A percentile compares a stretch with the other conserved stretches of the same genome.
Evolutionary conservation across 2,113 vertebrate genomes (phyloP).

Genomic region (Leuciscus idus): DNA sequence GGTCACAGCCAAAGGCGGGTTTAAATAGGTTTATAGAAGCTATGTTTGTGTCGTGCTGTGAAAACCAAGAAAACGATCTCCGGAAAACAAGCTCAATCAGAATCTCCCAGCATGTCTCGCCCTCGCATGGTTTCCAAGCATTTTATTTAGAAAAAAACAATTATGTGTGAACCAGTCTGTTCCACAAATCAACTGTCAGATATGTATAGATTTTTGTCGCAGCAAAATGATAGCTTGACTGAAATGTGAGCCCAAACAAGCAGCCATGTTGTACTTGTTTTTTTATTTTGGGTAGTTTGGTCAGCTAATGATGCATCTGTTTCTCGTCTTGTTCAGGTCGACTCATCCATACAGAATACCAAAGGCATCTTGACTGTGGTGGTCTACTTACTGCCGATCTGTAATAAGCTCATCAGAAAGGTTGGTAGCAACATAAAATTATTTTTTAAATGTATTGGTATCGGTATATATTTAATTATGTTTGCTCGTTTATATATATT

Average conservation of each 20-base stretch:
- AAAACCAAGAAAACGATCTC: conserved; percentile 5
- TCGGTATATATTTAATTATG: neutral
- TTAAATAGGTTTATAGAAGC: conserved; percentile 16
- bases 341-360: conserved; percentile 87
- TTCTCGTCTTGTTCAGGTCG: conserved; percentile 78
- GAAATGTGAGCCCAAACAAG: neutral
- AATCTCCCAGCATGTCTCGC: conserved; percentile 8
- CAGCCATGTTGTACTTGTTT: conserved; percentile 4
- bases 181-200: conserved; percentile 25
- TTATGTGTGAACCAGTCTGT: neutral
- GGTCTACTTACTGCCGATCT: conserved; percentile 84
- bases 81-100: conserved; percentile 12
- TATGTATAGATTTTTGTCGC: conserved; percentile 20
- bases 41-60: neutral
- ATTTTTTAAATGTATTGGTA: neutral
- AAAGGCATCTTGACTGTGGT: conserved; percentile 83
- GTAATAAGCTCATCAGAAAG: conserved; percentile 87
- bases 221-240: conserved; percentile 29
- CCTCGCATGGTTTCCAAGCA: conserved; percentile 4
- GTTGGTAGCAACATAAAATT: conserved; percentile 60
- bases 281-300: neutral
- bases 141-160: conserved; percentile 26
- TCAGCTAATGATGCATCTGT: neutral
- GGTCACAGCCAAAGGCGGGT: conserved; percentile 34
- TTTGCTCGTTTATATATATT: neutral